These are phyloP conservation scores for Enteromius trimaculatus DNA, from an alignment of 2,797 vertebrate genomes.

Conservation along the genomic window DNA sequence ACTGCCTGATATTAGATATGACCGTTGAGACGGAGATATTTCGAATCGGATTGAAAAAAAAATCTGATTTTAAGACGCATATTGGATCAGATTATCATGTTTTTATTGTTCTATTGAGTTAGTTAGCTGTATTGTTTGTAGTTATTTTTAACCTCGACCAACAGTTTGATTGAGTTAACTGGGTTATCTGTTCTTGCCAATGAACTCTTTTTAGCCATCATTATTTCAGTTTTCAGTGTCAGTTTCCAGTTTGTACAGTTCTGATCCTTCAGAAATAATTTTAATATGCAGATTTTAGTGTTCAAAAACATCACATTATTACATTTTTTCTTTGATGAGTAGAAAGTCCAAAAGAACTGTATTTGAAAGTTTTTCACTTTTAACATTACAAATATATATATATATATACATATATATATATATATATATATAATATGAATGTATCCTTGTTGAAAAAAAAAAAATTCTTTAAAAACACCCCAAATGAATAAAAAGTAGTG, in stretches of 20 bases:
- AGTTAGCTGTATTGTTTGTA: too few species aligned
- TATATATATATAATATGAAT: not conserved
- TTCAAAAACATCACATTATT: not conserved
- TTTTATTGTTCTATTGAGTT: too few species aligned
- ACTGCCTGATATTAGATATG: not conserved
- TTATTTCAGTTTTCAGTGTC: not conserved
- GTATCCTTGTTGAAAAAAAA: not conserved
- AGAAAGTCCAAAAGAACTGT: not conserved
- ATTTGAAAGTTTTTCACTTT: not conserved
- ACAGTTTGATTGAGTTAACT: too few species aligned
- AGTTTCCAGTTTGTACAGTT: not conserved
- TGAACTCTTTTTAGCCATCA: not conserved
- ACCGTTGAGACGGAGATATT: not conserved
- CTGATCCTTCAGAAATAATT: not conserved
- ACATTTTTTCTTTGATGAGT: not conserved
- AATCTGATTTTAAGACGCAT: not conserved
- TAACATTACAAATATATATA: too few species aligned
- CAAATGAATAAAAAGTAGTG: not conserved
- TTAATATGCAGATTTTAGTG: not conserved
- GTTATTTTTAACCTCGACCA: too few species aligned
- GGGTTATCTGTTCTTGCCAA: too few species aligned
- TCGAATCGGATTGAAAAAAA: not conserved
- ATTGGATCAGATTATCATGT: constrained; percentile 2
- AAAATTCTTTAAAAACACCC: too few species aligned
- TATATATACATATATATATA: too few species aligned